Conservation (phyloP, 37 sponge, comb jelly and placozoan genomes). For the Aplysina aerophoba region DNA sequence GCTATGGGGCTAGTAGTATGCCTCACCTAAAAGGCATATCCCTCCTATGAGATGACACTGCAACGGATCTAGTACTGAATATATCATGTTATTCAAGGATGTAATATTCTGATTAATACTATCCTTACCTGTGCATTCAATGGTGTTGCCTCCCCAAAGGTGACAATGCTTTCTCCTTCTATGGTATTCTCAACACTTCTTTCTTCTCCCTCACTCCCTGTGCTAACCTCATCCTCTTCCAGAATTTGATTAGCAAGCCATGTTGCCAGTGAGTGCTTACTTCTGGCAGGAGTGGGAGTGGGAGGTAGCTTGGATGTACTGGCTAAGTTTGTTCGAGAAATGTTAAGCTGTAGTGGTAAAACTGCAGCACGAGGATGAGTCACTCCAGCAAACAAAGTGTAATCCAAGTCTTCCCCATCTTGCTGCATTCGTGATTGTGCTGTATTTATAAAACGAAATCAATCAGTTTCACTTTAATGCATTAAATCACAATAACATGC, state of each 20-base stretch:
- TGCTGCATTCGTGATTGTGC: neutral
- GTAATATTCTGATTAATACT: too few relatives aligned
- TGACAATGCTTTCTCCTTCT: neutral
- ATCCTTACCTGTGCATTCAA: too few relatives aligned
- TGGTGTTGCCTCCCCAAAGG: too few relatives aligned
- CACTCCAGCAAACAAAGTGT: neutral
- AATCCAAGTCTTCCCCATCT: constrained; percentile 10
- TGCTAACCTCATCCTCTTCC: neutral
- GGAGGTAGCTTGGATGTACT: neutral
- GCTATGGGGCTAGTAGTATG: too few relatives aligned
- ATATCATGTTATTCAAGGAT: too few relatives aligned
- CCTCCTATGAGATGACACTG: too few relatives aligned
- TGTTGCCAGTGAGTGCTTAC: constrained; percentile 11
- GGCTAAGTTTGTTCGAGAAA: neutral
- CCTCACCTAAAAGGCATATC: too few relatives aligned
- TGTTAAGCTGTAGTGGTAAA: neutral
- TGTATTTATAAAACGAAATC: neutral
- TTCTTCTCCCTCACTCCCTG: neutral
- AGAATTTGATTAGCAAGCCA: neutral
- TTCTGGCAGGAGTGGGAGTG: neutral
- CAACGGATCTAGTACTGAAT: too few relatives aligned
- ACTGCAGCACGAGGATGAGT: too few relatives aligned
- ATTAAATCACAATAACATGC: too few relatives aligned
- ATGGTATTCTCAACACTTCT: neutral
- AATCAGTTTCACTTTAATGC: too few relatives aligned